Evolutionary conservation across 2,888 invertebrate genomes (phyloP).

Genomic region (Drosophila lutescens): DNA sequence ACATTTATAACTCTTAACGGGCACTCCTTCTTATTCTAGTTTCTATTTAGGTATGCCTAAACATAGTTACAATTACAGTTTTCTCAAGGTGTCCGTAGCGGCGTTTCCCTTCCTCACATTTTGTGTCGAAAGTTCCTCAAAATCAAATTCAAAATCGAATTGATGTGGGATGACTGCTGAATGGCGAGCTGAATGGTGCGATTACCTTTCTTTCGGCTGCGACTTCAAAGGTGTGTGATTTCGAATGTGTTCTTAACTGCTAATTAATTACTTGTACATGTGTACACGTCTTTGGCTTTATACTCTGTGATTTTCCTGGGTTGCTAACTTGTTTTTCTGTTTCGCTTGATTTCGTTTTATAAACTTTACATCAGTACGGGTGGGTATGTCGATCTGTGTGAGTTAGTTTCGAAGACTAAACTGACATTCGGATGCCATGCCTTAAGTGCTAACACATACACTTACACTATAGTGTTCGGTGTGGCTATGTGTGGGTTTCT

Average conservation of each 20-base stretch:
- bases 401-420: constrained; percentile 41
- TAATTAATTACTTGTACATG: constrained; percentile 28
- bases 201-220: background rate
- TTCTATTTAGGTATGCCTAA: constrained; percentile 38
- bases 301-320: constrained; percentile 38
- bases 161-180: constrained; percentile 17
- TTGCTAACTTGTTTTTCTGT: constrained; percentile 41
- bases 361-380: constrained; percentile 78
- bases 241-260: constrained; percentile 25
- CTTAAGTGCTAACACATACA: constrained; percentile 25
- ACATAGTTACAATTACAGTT: constrained; percentile 40
- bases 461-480: constrained; percentile 1
- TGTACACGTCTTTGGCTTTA: constrained; percentile 22
- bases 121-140: constrained; percentile 38
- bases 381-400: constrained; percentile 57
- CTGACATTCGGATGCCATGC: constrained; percentile 23
- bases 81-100: constrained; percentile 73
- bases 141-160: constrained; percentile 39
- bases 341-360: constrained; percentile 41
- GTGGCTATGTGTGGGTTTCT: constrained; percentile 1
- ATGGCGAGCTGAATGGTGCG: background rate
- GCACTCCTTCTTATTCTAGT: constrained; percentile 26
- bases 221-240: background rate
- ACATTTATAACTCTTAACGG: constrained; percentile 14
- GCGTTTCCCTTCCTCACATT: constrained; percentile 52